Evolutionary conservation across 1,140 invertebrate species (phyloP).

Genomic region (honey bee (Apis mellifera)): DNA sequence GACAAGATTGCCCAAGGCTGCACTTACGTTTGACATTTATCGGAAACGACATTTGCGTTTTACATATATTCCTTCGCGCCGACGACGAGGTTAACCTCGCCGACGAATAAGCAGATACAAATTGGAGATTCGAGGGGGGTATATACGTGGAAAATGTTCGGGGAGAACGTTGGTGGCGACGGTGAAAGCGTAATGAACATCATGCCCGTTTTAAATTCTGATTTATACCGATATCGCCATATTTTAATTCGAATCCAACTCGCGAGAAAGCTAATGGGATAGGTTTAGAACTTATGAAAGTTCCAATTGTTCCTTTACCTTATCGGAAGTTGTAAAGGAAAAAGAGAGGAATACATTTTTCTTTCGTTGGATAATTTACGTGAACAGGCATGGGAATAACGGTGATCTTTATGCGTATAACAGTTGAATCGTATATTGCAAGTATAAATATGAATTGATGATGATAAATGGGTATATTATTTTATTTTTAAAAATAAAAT

Average conservation of each 20-base stretch:
- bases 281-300: too few species aligned
- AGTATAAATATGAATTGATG: too few species aligned
- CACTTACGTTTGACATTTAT: constrained; percentile 65
- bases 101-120: constrained; percentile 47
- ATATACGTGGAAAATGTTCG: constrained; percentile 45
- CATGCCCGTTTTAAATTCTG: background rate
- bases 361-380: too few species aligned
- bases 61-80: constrained; percentile 54
- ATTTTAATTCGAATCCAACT: background rate
- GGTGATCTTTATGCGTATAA: too few species aligned
- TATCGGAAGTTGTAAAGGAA: too few species aligned
- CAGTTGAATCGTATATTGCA: too few species aligned
- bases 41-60: constrained; percentile 63
- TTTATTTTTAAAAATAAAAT: too few species aligned
- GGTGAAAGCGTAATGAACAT: constrained; percentile 23
- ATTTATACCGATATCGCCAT: background rate
- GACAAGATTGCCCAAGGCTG: constrained; percentile 52
- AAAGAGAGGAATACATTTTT: too few species aligned
- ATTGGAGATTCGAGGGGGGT: constrained; percentile 44
- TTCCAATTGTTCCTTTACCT: too few species aligned
- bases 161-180: background rate
- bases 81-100: constrained; percentile 27
- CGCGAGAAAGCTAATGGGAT: background rate
- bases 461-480: too few species aligned
- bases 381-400: too few species aligned